Percentiles rank a stretch among this genome's conserved stretches.
phyloP scores from a whole-genome alignment of 1,140 invertebrate species.

The Drosophila seguyi region DNA sequence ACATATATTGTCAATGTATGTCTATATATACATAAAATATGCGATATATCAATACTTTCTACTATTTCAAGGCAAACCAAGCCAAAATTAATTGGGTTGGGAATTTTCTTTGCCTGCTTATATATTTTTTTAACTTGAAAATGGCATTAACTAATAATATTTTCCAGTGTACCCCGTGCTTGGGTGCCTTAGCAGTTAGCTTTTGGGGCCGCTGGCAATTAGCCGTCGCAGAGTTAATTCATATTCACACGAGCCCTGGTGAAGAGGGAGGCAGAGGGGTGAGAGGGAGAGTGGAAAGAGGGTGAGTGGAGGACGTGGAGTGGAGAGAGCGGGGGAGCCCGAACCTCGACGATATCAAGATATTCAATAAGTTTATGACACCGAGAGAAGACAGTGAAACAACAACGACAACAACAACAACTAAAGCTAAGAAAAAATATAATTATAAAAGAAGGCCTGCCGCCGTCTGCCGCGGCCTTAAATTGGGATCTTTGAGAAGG shows the following conservation, averaged over 20 bases:
- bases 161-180: background rate
- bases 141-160: background rate
- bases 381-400: slow-evolving; percentile 5
- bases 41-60: too few relatives aligned
- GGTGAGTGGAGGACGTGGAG: background rate
- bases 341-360: slow-evolving; percentile 49
- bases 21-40: too few relatives aligned
- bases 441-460: slow-evolving; percentile 44
- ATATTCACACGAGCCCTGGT: slow-evolving; percentile 38
- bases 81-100: too few relatives aligned
- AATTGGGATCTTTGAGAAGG: slow-evolving; percentile 13
- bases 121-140: too few relatives aligned
- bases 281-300: too few relatives aligned
- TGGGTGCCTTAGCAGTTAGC: slow-evolving; percentile 28
- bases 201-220: slow-evolving; percentile 58
- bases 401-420: background rate
- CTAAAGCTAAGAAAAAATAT: slow-evolving; percentile 8
- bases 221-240: slow-evolving; percentile 32
- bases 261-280: background rate
- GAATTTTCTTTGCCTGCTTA: too few relatives aligned
- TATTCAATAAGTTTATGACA: slow-evolving; percentile 79
- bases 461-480: slow-evolving; percentile 19
- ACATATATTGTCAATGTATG: too few relatives aligned
- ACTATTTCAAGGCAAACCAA: too few relatives aligned
- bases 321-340: background rate